Base-by-base conservation (phyloP, 2,888 invertebrate genomes). In the Macrosoma leucophasiata region DNA sequence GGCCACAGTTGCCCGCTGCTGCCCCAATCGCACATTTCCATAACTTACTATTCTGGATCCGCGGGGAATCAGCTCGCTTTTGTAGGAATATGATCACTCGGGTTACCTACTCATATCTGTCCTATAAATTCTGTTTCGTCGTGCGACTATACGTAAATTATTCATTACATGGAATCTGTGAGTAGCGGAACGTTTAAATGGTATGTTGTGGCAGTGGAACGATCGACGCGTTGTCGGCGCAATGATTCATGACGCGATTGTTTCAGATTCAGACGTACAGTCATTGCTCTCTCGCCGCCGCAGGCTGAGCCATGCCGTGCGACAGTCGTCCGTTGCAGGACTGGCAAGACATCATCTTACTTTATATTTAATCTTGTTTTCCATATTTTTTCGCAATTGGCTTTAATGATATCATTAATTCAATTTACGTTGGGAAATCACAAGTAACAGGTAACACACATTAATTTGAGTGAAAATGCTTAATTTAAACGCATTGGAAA, bases 21-120 rank as follows among this genome's bases (percentile, higher is more conserved):
- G 77, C 78, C 82, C 81, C 79, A 79, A 78, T 76, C 81, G 79
- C 75, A 66, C 74, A 82, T 84, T 84, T 76, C 79, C 82, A 82
- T 84, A 84, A 82, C 78, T 84, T 84, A 84, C 79, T 84, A 84
- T 84, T 77, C 82, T 68, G 73, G 67, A 78, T 78, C 78, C 78
- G 69, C 67, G 71, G 78, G 74, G 78, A 76, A 75, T 77, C 77
- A 70, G 68, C 70, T 70, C 73, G 59, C 70, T 70, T 66, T 65
- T 51, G 66, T 73, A 71, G 63, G 62, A 77, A 78, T 76, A 79
- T 74, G 65, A 77, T 73, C 67, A 67, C 63, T 70, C 59, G 63
- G 57, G 52, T 43, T 36, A 37, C 33, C 62, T 59, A 65, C 66
- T 67, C 67, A 70, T 71, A 69, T 71, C 62, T 64, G 58, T 59